A percentile compares a stretch with the other conserved stretches of the same genome.
Conservation (phyloP, 1,140 invertebrate genomes). For the Wiebesia pumilae region DNA sequence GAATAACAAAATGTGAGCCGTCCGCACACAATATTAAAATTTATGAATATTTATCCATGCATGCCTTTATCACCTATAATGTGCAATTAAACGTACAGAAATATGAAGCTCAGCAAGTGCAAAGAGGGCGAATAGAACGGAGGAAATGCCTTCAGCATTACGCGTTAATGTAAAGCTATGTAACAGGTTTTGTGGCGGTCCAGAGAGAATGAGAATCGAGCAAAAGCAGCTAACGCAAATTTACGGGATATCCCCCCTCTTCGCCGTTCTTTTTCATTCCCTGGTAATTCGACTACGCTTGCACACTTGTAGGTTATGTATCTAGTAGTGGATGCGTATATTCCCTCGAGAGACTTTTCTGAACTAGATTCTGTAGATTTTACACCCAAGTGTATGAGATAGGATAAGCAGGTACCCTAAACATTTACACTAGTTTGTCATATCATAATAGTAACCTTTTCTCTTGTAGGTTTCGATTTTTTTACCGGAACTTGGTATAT, state of each 20-base stretch:
- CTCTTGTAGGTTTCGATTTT: too few relatives aligned
- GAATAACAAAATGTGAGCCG: neutral
- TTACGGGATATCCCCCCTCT: slow-evolving; percentile 54
- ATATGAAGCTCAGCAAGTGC: neutral
- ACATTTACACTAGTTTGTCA: too few relatives aligned
- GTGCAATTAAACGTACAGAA: slow-evolving; percentile 61
- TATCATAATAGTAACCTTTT: too few relatives aligned
- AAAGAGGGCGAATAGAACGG: slow-evolving; percentile 28
- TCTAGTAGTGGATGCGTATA: neutral
- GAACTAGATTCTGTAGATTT: too few relatives aligned
- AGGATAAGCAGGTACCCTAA: too few relatives aligned
- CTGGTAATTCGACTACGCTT: neutral
- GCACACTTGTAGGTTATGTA: neutral
- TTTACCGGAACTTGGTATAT: too few relatives aligned
- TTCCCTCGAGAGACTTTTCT: neutral
- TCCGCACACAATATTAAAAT: slow-evolving; percentile 57
- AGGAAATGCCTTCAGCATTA: neutral
- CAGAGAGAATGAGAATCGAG: slow-evolving; percentile 48
- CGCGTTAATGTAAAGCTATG: slow-evolving; percentile 67
- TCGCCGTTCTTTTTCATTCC: too few relatives aligned
- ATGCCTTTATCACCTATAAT: slow-evolving; percentile 61
- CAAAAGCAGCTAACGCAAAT: slow-evolving; percentile 64
- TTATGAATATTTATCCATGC: slow-evolving; percentile 64
- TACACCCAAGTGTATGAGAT: too few relatives aligned
- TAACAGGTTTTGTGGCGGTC: slow-evolving; percentile 60